Percentiles rank a stretch among this genome's conserved stretches.
Conservation (phyloP, 2,113 vertebrate species). For the Scomber scombrus region DNA sequence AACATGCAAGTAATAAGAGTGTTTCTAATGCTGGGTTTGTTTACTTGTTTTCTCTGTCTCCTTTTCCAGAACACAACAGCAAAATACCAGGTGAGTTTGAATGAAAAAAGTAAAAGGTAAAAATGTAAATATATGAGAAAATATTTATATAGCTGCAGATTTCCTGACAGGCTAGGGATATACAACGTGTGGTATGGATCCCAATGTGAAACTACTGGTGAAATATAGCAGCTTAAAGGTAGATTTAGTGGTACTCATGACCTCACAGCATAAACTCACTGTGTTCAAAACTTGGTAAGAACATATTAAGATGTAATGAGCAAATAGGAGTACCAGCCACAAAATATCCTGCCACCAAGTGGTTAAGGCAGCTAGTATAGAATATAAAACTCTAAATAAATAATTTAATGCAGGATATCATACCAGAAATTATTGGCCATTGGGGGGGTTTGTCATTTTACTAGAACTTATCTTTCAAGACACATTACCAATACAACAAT, state of each 20-base stretch:
- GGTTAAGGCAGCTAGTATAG: too few relatives aligned
- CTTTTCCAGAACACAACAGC: slow-evolving; percentile 90
- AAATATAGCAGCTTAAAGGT: not conserved
- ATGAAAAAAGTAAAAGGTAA: not conserved
- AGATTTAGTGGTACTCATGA: not conserved
- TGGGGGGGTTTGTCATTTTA: too few relatives aligned
- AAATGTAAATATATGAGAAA: not conserved
- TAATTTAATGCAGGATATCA: too few relatives aligned
- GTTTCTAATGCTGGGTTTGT: slow-evolving; percentile 72
- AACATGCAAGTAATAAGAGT: slow-evolving; percentile 91
- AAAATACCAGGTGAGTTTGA: slow-evolving; percentile 93
- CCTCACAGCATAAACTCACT: not conserved
- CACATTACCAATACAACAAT: not conserved
- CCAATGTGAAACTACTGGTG: not conserved
- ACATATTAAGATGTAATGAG: too few relatives aligned
- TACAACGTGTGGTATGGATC: too few relatives aligned
- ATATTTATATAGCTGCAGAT: too few relatives aligned
- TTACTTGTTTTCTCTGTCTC: slow-evolving; percentile 77
- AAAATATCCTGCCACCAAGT: too few relatives aligned
- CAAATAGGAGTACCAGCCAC: too few relatives aligned
- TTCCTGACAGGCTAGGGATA: too few relatives aligned
- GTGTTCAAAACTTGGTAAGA: not conserved
- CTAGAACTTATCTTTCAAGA: too few relatives aligned
- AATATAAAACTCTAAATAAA: too few relatives aligned
- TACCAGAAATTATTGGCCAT: too few relatives aligned